Evolutionary conservation across 2,888 invertebrate species (phyloP), one percentile per base, ranked within the genome.

Genomic region (Carabus problematicus): DNA sequence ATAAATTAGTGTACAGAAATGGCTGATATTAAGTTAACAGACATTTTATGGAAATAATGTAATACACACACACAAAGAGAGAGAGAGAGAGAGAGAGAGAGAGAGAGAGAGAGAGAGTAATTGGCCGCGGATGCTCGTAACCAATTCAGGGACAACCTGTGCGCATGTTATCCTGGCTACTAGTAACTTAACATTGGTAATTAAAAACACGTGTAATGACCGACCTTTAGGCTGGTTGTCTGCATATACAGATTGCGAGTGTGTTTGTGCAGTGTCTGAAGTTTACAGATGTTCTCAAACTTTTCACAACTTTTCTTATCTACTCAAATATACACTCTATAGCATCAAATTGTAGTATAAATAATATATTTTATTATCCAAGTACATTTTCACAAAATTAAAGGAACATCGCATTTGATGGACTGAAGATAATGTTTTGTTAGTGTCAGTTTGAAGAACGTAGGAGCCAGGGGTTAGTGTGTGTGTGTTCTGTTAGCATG

Each of bases 11-110:
- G 2, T 29, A 29, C 29, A 29, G 43, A 14, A 18, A 41, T 43
- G 43, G 43, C 16, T 43, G 18, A 60, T 41, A 60, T 60, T 43
- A 60, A 43, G 60, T 43, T 60, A 60, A 60, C 60, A 12, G 60
- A 43, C 60, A 60, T 42, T 60, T 60, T 60, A 60, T 60, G 60
- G 60, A 42, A 60, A 60, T 60, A 18, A 8, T 18, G 9, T 41
- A n/a, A 7, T 47, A 7, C 12, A 11, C 14, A n/a, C 16, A 14
- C 47, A 3, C 11, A 7, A 7, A 16, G 40, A 19, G 59, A 41
- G 14, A 2, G 29, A 3, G 47, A 7, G 8, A 16, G 40, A 19
- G 59, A 41, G 14, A 2, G 29, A 29, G 3, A 29, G 29, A 29
- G 29, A 1, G 47, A 14, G 12, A 16, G 59, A 19, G 59, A n/a